phyloP scores from a whole-genome alignment of 1,140 invertebrate genomes.

The Calliopsis andreniformis region DNA sequence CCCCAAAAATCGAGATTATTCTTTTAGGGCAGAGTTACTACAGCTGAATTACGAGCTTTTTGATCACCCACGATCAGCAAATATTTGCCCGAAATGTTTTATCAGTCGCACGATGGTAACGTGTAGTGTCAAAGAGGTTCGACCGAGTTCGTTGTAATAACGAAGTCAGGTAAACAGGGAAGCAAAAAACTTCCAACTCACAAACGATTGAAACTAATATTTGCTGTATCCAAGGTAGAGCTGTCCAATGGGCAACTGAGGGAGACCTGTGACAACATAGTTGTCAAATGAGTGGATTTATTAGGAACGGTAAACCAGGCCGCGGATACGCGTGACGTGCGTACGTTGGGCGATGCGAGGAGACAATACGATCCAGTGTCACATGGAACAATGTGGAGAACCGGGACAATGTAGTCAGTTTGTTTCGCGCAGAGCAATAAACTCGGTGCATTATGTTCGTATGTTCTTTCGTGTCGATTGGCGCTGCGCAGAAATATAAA shows the following conservation, averaged over 20 bases:
- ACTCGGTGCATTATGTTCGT: background rate
- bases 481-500: background rate
- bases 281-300: conserved; percentile 45
- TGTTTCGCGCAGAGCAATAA: conserved; percentile 11
- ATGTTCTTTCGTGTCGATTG: background rate
- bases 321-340: conserved; percentile 28
- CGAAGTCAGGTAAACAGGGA: conserved; percentile 20
- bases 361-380: conserved; percentile 16
- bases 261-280: background rate
- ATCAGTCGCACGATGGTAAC: no score
- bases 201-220: background rate
- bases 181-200: background rate
- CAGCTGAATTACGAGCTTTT: background rate
- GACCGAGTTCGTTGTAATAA: conserved; percentile 29
- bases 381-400: background rate
- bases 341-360: background rate
- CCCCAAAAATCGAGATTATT: background rate
- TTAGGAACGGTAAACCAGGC: conserved; percentile 42
- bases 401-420: background rate
- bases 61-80: conserved; percentile 15
- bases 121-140: conserved; percentile 1
- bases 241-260: no score
- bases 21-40: background rate
- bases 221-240: no score
- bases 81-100: background rate